Percentiles rank a stretch among this genome's conserved stretches.
phyloP scores from a whole-genome alignment of 2,113 vertebrate species.

The Lutjanus erythropterus region DNA sequence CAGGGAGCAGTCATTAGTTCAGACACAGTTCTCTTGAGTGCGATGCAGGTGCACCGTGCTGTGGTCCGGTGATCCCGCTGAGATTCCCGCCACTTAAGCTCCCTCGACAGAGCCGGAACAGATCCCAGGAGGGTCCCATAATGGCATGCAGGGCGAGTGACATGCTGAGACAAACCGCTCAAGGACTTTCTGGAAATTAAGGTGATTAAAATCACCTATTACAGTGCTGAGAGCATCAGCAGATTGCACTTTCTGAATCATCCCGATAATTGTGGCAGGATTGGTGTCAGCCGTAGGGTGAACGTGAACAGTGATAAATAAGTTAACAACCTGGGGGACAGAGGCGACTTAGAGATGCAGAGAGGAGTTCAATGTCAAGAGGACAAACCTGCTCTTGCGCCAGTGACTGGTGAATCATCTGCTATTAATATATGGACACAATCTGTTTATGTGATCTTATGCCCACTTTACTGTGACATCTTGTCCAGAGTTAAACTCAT shows the following conservation, averaged over 20 bases:
- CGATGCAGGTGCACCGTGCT: conserved; percentile 23
- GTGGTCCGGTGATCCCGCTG: not conserved
- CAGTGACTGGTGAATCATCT: conserved; percentile 44
- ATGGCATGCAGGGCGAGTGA: conserved; percentile 22
- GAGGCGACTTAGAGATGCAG: conserved; percentile 25
- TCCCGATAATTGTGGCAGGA: conserved; percentile 56
- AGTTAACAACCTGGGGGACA: conserved; percentile 19
- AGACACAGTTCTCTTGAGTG: not conserved
- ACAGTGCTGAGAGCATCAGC: conserved; percentile 48
- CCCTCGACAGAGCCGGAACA: conserved; percentile 39
- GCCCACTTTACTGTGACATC: conserved; percentile 5
- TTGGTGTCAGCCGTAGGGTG: conserved; percentile 53
- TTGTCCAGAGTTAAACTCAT: not conserved
- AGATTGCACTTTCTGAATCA: conserved; percentile 67
- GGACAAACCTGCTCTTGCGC: conserved; percentile 36
- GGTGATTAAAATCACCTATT: conserved; percentile 67
- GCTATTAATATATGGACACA: conserved; percentile 29
- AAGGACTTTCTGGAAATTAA: conserved; percentile 65
- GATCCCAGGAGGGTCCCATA: conserved; percentile 30
- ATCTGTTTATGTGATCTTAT: conserved; percentile 22
- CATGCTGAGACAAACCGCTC: conserved; percentile 41
- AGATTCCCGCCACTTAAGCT: conserved; percentile 30
- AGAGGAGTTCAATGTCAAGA: conserved; percentile 55
- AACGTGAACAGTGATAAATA: conserved; percentile 58
- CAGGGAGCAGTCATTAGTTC: conserved; percentile 11